phyloP scores from a whole-genome alignment of 1,140 invertebrate species.

The Drosophila bocki region DNA sequence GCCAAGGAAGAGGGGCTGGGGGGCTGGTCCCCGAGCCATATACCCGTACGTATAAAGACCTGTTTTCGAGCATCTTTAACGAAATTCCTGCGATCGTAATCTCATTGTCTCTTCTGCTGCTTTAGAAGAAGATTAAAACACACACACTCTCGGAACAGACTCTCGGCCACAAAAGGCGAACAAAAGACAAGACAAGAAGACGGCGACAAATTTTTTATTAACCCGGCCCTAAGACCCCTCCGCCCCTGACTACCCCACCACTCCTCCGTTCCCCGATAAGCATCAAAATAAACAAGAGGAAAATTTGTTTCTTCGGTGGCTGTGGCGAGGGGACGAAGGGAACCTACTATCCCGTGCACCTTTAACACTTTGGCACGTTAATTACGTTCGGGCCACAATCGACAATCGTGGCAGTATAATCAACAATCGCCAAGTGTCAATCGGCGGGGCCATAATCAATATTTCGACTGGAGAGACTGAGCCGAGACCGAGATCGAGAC shows the following conservation, averaged over 20 bases:
- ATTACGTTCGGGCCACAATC: constrained; percentile 64
- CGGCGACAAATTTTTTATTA: constrained; percentile 82
- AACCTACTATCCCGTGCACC: constrained; percentile 57
- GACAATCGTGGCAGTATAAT: constrained; percentile 61
- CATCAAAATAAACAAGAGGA: constrained; percentile 79
- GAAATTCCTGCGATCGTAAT: constrained; percentile 83
- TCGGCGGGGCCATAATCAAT: constrained; percentile 72
- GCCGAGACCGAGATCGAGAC: background rate
- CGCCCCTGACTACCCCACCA: background rate
- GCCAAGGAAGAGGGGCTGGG: constrained; percentile 6
- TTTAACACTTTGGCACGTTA: constrained; percentile 82
- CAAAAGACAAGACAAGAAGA: constrained; percentile 69
- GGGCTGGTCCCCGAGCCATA: constrained; percentile 2
- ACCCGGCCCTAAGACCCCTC: constrained; percentile 60
- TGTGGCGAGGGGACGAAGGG: constrained; percentile 4
- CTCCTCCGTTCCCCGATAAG: constrained; percentile 50
- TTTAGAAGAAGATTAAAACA: constrained; percentile 82
- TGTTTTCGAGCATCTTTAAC: constrained; percentile 80
- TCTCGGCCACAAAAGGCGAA: constrained; percentile 29
- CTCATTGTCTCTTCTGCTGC: constrained; percentile 81
- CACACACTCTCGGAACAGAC: constrained; percentile 38
- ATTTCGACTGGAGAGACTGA: constrained; percentile 54
- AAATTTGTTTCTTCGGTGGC: constrained; percentile 71
- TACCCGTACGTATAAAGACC: constrained; percentile 57
- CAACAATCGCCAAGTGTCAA: constrained; percentile 58